phyloP scores from a whole-genome alignment of 2,888 invertebrate species.

The Lasioglossum oenotherae region DNA sequence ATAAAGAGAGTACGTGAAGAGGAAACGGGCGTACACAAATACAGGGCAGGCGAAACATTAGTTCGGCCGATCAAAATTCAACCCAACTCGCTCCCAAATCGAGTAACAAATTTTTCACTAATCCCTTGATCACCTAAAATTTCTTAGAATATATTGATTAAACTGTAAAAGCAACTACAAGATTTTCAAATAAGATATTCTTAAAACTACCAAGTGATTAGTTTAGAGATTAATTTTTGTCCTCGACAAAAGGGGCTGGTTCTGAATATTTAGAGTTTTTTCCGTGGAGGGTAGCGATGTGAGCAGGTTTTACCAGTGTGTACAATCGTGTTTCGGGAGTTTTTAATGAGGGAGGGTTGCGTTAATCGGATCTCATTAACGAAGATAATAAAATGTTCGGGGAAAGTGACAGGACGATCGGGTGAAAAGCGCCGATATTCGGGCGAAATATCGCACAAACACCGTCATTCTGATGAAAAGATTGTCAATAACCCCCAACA shows the following conservation, averaged over 20 bases:
- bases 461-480: constrained; percentile 75
- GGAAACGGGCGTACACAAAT: constrained; percentile 8
- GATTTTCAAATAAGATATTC: background rate
- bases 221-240: background rate
- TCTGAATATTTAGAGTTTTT: background rate
- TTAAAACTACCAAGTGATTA: background rate
- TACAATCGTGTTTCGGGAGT: no score
- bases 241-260: background rate
- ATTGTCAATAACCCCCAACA: constrained; percentile 77
- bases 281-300: background rate
- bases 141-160: background rate
- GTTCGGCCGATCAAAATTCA: constrained; percentile 18
- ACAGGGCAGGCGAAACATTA: background rate
- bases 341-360: background rate
- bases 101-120: background rate
- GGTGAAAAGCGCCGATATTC: constrained; percentile 66
- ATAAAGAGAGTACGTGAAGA: constrained; percentile 19
- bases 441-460: constrained; percentile 70
- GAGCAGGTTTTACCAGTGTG: background rate
- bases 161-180: background rate
- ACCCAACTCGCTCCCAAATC: background rate
- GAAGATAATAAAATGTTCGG: constrained; percentile 37
- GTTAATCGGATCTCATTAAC: constrained; percentile 40
- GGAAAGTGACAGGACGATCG: constrained; percentile 60
- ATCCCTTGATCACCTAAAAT: background rate